Evolutionary conservation across 2,888 invertebrate genomes (phyloP), one percentile per base, ranked within the genome.

Genomic region (Drepanosiphum platanoidis): DNA sequence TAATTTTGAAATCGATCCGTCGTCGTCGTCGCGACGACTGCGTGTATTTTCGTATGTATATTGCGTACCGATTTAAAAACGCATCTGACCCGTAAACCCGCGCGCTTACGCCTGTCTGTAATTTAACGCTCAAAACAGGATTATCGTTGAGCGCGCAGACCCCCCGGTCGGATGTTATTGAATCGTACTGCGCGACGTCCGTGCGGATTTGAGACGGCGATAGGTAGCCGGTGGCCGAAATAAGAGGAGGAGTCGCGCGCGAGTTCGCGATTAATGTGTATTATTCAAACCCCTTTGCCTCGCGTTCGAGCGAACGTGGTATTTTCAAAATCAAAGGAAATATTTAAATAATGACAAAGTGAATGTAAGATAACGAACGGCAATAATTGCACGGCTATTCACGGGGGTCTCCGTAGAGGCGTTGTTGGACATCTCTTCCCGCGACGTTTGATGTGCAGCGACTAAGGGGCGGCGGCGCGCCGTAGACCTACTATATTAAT

Each of bases 321-420:
- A 70, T 80, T n/a, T n/a, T 80, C 80, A 70, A 80, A 68, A 68
- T 36, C 70, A 34, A 80, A 80, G 9, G 52, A 36, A n/a, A n/a
- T 13, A 18, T 3, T 18, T 34, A 34, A 13, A 52, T 52, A 22
- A 80, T 52, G 15, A 46, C 42, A 46, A 79, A 66, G n/a, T 34
- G 66, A 79, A 66, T 68, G 13, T 30, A 79, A 42, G 11, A 68
- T 68, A 34, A 79, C 34, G 66, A 79, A 46, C 34, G 18, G n/a
- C 18, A 36, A 46, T 79, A 8, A 79, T 42, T 70, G 27, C 7
- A 52, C 18, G 1, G 52, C 15, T 2, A 13, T 46, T 3, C 15
- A 46, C 46, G 8, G 46, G 8, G 46, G 15, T 52, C 52, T 18
- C 22, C 2, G 22, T 52, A 18, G 52, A 52, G 22, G 22, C 52